phyloP scores from a whole-genome alignment of 2,888 invertebrate species.

The Euspilapteryx auroguttella region DNA sequence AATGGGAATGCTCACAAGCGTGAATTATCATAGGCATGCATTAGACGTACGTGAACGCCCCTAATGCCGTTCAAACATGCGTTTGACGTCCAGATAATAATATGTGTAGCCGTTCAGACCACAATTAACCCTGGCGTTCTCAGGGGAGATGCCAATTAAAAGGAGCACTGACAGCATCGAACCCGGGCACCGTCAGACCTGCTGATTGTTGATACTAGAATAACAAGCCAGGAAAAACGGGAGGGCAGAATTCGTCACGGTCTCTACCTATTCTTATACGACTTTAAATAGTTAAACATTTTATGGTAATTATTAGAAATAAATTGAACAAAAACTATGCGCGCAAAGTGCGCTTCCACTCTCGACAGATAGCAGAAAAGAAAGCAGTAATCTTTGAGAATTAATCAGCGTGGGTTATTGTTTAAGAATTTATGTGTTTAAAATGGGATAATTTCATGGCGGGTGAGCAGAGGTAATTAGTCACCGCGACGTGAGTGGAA shows the following conservation, averaged over 20 bases:
- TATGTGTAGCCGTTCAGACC: slow-evolving; percentile 16
- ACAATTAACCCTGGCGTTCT: slow-evolving; percentile 29
- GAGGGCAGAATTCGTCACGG: slow-evolving; percentile 15
- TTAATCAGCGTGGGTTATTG: slow-evolving; percentile 21
- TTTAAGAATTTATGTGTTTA: slow-evolving; percentile 32
- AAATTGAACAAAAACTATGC: no score
- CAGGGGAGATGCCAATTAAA: slow-evolving; percentile 29
- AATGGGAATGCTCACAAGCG: slow-evolving; percentile 9
- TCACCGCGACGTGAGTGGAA: slow-evolving; percentile 34
- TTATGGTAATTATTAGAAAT: no score
- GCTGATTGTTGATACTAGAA: no score
- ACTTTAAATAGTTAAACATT: slow-evolving; percentile 1
- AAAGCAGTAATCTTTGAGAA: slow-evolving; percentile 13
- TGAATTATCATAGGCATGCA: slow-evolving; percentile 26
- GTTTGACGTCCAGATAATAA: slow-evolving; percentile 36
- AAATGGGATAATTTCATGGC: slow-evolving; percentile 43
- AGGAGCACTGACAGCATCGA: slow-evolving; percentile 21
- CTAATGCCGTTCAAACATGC: slow-evolving; percentile 18
- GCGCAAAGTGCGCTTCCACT: neutral
- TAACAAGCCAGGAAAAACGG: no score
- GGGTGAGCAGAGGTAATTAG: slow-evolving; percentile 37
- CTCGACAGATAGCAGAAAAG: slow-evolving; percentile 3
- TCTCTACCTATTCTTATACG: slow-evolving; percentile 11
- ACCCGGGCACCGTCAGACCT: no score
- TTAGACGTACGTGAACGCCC: slow-evolving; percentile 29